A percentile compares a stretch with the other conserved stretches of the same genome.
Evolutionary conservation across 2,797 vertebrate species (phyloP).

Genomic region (Epinephelus coioides): DNA sequence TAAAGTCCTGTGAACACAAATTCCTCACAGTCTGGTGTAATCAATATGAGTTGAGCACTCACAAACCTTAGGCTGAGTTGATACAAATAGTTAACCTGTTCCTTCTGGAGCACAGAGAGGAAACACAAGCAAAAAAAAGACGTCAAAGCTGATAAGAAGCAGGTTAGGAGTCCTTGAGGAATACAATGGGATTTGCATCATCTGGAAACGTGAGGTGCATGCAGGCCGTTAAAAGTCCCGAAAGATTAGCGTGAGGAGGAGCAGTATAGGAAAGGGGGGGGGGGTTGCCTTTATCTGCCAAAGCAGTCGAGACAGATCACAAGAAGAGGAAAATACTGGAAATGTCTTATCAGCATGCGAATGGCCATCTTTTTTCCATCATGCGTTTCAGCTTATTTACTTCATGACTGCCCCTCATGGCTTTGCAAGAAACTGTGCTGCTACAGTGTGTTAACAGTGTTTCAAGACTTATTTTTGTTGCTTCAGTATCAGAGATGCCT

Average conservation of each 20-base stretch:
- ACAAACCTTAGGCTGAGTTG: constrained; percentile 12
- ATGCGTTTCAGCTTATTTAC: constrained; percentile 15
- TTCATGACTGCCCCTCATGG: not conserved
- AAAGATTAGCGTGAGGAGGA: constrained; percentile 54
- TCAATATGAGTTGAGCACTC: constrained; percentile 19
- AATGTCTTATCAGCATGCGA: constrained; percentile 53
- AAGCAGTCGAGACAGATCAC: constrained; percentile 50
- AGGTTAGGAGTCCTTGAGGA: constrained; percentile 73
- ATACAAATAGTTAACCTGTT: constrained; percentile 60
- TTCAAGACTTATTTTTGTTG: not conserved
- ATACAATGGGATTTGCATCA: constrained; percentile 72
- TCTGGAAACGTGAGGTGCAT: constrained; percentile 65
- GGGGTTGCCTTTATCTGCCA: constrained; percentile 52
- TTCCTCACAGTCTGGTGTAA: constrained; percentile 32
- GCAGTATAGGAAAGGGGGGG: constrained; percentile 30
- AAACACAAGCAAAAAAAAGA: constrained; percentile 51
- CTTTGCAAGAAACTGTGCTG: not conserved
- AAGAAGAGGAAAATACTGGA: constrained; percentile 55
- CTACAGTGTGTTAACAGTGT: not conserved
- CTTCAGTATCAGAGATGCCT: not conserved
- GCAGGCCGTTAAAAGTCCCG: constrained; percentile 39
- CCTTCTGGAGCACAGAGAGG: constrained; percentile 44
- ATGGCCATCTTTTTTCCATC: constrained; percentile 31
- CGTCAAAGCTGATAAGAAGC: constrained; percentile 68
- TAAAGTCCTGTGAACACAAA: constrained; percentile 18